phyloP scores from a whole-genome alignment of 2,888 invertebrate genomes.

The Arge pagana region DNA sequence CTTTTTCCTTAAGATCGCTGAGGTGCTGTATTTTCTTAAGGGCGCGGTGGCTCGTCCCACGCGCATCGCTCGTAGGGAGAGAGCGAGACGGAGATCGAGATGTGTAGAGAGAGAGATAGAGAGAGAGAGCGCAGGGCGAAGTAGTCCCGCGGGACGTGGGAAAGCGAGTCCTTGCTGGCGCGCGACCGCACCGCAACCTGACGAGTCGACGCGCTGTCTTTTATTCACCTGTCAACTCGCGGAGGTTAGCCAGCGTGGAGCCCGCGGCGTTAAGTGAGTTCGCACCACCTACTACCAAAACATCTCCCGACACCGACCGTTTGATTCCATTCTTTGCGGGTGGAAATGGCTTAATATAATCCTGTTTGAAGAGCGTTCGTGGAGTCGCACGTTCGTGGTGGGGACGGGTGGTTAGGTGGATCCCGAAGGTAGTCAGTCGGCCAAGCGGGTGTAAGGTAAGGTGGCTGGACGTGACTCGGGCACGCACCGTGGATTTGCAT shows the following conservation, averaged over 20 bases:
- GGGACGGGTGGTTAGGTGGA: background rate
- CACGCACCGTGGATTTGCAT: background rate
- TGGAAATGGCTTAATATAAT: constrained; percentile 58
- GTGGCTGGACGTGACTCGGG: background rate
- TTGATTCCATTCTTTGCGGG: constrained; percentile 54
- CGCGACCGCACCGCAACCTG: constrained; percentile 10
- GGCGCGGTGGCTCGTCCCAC: too few species aligned
- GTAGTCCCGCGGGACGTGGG: constrained; percentile 38
- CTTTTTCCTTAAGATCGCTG: too few species aligned
- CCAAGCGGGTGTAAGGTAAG: background rate
- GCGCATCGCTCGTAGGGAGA: background rate
- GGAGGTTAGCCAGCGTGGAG: constrained; percentile 1
- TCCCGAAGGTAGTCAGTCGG: background rate
- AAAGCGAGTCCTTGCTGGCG: constrained; percentile 30
- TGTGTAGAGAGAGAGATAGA: constrained; percentile 21
- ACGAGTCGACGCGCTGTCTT: constrained; percentile 29
- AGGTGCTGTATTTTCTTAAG: too few species aligned
- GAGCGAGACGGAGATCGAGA: constrained; percentile 21
- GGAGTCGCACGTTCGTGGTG: background rate
- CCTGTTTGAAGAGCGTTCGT: constrained; percentile 50
- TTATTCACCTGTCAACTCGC: constrained; percentile 56
- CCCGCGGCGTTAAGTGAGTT: constrained; percentile 3
- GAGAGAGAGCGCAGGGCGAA: constrained; percentile 16
- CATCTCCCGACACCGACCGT: constrained; percentile 52
- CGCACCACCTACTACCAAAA: constrained; percentile 53